Evolutionary conservation across 2,888 invertebrate genomes (phyloP).

Genomic region (Dicycla oo): DNA sequence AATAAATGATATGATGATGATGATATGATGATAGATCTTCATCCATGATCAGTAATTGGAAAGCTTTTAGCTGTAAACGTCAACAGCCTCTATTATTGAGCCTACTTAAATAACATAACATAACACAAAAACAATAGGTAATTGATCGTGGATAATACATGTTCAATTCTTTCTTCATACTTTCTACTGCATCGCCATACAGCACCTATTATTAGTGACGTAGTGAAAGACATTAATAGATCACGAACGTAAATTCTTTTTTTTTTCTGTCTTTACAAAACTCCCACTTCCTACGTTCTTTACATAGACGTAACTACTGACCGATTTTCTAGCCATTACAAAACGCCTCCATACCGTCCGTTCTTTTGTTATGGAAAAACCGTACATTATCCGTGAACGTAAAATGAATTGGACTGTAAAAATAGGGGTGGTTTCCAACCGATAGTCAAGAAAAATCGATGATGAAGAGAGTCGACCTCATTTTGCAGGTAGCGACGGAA

Average conservation of each 20-base stretch:
- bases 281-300: too few relatives aligned
- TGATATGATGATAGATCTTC: too few relatives aligned
- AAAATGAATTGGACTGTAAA: slow-evolving; percentile 56
- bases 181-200: too few relatives aligned
- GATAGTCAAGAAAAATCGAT: slow-evolving; percentile 62
- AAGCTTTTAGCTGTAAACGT: not conserved
- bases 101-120: not conserved
- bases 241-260: not conserved
- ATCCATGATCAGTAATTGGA: not conserved
- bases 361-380: slow-evolving; percentile 25
- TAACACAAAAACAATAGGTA: not conserved
- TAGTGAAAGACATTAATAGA: not conserved
- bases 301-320: not conserved
- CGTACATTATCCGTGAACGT: slow-evolving; percentile 40
- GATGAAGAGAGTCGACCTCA: slow-evolving; percentile 53
- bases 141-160: not conserved
- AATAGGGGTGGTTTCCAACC: slow-evolving; percentile 48
- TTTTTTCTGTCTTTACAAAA: not conserved
- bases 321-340: slow-evolving; percentile 1
- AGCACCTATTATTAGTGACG: not conserved
- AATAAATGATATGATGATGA: too few relatives aligned
- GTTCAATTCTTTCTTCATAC: not conserved
- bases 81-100: not conserved
- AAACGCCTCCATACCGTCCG: not conserved
- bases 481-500: slow-evolving; percentile 54